Conservation (phyloP, 1,140 invertebrate genomes). For the Saccostrea echinata region DNA sequence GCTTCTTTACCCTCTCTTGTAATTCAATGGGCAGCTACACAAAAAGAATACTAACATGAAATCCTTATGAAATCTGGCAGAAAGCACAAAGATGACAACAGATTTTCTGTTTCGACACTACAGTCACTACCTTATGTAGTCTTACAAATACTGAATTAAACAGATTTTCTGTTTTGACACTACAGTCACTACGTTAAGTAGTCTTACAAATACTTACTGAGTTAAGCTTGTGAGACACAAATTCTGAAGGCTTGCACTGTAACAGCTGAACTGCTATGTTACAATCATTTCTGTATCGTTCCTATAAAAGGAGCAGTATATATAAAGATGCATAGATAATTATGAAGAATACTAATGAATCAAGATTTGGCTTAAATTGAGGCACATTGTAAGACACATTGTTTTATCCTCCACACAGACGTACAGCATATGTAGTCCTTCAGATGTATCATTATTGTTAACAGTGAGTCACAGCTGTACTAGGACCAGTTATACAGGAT, state of each 20-base stretch:
- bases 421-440: too few species aligned
- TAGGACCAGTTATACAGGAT: too few species aligned
- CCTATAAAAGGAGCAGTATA: constrained; percentile 83
- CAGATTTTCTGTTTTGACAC: not conserved
- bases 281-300: constrained; percentile 96
- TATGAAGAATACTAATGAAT: too few species aligned
- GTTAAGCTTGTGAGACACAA: constrained; percentile 94
- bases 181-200: too few species aligned
- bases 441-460: too few species aligned
- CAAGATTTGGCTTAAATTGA: too few species aligned
- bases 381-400: too few species aligned
- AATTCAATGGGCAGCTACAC: constrained; percentile 92
- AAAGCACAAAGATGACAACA: not conserved
- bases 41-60: constrained; percentile 50
- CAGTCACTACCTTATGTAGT: too few species aligned
- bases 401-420: too few species aligned
- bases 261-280: constrained; percentile 95
- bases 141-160: too few species aligned
- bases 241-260: constrained; percentile 96
- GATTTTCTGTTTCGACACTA: not conserved
- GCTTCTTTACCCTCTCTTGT: constrained; percentile 88
- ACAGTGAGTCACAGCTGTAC: too few species aligned
- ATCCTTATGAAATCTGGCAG: not conserved
- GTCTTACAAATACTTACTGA: constrained; percentile 85
- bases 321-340: not conserved